Conservation (phyloP, 2,888 invertebrate species). For the Horisme vitalbata region DNA sequence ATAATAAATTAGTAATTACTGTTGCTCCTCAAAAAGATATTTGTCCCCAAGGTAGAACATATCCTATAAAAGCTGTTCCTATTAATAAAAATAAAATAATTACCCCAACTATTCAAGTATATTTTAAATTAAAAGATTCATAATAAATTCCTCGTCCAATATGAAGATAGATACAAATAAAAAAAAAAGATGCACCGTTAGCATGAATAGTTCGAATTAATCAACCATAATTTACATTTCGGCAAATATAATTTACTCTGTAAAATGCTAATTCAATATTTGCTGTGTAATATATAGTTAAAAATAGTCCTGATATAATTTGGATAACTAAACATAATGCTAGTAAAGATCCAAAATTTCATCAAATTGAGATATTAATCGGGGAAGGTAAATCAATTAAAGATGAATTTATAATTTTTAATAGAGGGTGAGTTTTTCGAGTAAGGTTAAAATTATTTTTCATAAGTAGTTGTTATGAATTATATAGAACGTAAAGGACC, state of each 20-base stretch:
- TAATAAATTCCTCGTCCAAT: slow-evolving; percentile 85
- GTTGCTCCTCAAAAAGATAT: slow-evolving; percentile 92
- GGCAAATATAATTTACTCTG: slow-evolving; percentile 86
- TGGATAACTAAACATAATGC: slow-evolving; percentile 85
- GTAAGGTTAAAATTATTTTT: slow-evolving; percentile 61
- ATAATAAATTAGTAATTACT: slow-evolving; percentile 89
- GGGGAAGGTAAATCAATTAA: slow-evolving; percentile 84
- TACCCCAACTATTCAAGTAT: slow-evolving; percentile 86
- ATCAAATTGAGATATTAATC: slow-evolving; percentile 84
- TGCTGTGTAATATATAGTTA: slow-evolving; percentile 87
- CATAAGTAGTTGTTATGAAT: no score
- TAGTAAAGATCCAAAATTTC: slow-evolving; percentile 88
- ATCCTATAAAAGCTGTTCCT: slow-evolving; percentile 89
- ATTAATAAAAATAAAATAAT: slow-evolving; percentile 86
- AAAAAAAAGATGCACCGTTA: slow-evolving; percentile 89
- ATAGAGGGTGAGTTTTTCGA: slow-evolving; percentile 69
- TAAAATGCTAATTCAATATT: slow-evolving; percentile 85
- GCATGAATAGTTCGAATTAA: slow-evolving; percentile 85
- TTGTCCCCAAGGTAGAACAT: slow-evolving; percentile 90
- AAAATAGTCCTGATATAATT: slow-evolving; percentile 86
- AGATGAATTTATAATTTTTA: slow-evolving; percentile 83
- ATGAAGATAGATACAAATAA: slow-evolving; percentile 87
- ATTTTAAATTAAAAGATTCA: slow-evolving; percentile 74
- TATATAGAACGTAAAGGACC: slow-evolving; percentile 74
- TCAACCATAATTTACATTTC: slow-evolving; percentile 88